These are phyloP conservation scores for Petrophora chlorosata DNA, from an alignment of 2,888 invertebrate genomes.

Conservation along the genomic window DNA sequence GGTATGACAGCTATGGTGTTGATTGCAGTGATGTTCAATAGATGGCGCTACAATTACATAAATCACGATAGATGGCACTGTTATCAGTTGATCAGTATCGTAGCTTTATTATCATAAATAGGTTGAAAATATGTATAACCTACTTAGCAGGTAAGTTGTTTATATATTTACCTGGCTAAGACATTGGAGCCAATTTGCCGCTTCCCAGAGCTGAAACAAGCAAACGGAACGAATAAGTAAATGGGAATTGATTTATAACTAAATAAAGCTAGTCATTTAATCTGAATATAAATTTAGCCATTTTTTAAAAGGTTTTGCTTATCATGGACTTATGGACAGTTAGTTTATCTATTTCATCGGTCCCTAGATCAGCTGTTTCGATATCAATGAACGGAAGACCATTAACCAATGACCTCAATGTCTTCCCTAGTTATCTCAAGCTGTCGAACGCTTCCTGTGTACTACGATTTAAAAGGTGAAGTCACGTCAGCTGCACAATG, in stretches of 20 bases:
- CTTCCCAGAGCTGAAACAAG: slow-evolving; percentile 89
- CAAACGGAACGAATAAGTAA: slow-evolving; percentile 30
- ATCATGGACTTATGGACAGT: no score
- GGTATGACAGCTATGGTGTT: background rate
- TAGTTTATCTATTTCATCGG: background rate
- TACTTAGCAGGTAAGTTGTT: no score
- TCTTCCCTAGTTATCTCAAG: slow-evolving; percentile 1
- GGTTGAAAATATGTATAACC: no score
- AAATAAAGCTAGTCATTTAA: no score
- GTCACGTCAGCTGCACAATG: background rate
- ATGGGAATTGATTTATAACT: no score
- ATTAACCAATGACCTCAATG: background rate
- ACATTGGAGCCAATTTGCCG: slow-evolving; percentile 93
- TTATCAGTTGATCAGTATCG: no score
- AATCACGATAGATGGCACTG: slow-evolving; percentile 56
- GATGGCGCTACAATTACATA: background rate
- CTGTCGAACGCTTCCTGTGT: slow-evolving; percentile 10
- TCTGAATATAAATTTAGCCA: no score
- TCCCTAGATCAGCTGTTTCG: background rate
- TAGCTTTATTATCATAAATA: background rate
- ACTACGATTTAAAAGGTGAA: background rate
- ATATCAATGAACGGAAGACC: slow-evolving; percentile 1
- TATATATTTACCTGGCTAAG: slow-evolving; percentile 88
- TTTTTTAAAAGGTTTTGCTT: no score
- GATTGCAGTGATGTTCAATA: slow-evolving; percentile 1